Evolutionary conservation across 2,888 invertebrate genomes (phyloP).

Genomic region (Eubasilissa splendida): DNA sequence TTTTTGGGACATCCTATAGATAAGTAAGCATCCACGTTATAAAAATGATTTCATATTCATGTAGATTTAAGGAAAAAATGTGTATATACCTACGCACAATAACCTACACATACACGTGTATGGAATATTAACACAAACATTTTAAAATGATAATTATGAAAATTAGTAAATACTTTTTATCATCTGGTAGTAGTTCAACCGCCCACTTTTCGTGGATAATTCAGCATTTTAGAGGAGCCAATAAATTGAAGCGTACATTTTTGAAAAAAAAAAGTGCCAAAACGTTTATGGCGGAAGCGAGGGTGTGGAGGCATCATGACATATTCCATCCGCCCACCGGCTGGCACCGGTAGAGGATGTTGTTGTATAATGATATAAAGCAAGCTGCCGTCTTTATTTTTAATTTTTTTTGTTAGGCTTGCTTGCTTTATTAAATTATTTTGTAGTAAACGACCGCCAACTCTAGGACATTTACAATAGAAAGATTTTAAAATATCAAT

Average conservation of each 20-base stretch:
- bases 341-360: no score
- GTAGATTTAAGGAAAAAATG: not conserved
- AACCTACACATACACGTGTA: not conserved
- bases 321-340: constrained; percentile 38
- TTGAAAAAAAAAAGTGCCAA: constrained; percentile 41
- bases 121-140: no score
- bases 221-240: not conserved
- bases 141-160: not conserved
- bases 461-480: no score
- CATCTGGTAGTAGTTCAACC: not conserved
- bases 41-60: not conserved
- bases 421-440: no score
- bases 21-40: no score
- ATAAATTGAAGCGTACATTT: constrained; percentile 20
- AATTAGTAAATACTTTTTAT: constrained; percentile 2
- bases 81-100: constrained; percentile 6
- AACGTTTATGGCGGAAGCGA: constrained; percentile 41
- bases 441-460: no score
- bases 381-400: no score
- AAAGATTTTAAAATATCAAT: no score
- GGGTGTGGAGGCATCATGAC: constrained; percentile 30
- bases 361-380: no score
- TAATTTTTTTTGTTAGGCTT: no score
- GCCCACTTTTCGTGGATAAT: not conserved
- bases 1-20: no score